Percentiles rank a stretch among this genome's conserved stretches.
phyloP scores from a whole-genome alignment of 2,888 invertebrate species.

The Galerucella nymphaeae region DNA sequence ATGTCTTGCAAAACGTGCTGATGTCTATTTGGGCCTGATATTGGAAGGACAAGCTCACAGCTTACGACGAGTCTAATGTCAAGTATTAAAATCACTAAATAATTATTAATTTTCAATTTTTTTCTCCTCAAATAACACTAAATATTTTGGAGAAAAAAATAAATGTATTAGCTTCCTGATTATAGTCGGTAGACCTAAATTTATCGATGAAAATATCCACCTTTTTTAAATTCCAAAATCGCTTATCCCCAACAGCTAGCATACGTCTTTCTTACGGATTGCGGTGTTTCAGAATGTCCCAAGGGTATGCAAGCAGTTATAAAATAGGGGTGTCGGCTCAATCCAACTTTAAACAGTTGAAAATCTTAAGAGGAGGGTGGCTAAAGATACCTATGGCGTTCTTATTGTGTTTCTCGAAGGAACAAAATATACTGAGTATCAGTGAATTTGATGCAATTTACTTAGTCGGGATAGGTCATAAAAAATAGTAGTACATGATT shows the following conservation, averaged over 20 bases:
- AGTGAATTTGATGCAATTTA: neutral
- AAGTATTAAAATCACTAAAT: no score
- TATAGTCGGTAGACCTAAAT: neutral
- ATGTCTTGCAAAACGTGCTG: no score
- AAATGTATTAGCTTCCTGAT: neutral
- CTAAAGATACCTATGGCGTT: slow-evolving; percentile 2
- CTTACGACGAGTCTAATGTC: no score
- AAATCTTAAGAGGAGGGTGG: slow-evolving; percentile 41
- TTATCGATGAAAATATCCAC: slow-evolving; percentile 3
- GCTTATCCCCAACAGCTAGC: slow-evolving; percentile 39
- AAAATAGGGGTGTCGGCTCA: slow-evolving; percentile 49
- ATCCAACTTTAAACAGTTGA: slow-evolving; percentile 55
- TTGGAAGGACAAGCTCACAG: no score
- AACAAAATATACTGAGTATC: neutral
- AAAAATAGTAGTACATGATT: neutral
- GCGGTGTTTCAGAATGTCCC: slow-evolving; percentile 44
- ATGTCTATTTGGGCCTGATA: no score
- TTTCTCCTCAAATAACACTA: no score
- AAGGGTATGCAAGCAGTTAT: slow-evolving; percentile 49
- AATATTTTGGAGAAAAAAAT: neutral
- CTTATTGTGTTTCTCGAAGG: neutral
- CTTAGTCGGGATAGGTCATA: no score
- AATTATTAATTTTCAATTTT: no score
- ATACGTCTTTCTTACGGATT: slow-evolving; percentile 42
- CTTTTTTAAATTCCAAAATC: slow-evolving; percentile 36